Evolutionary conservation across 2,797 vertebrate genomes (phyloP).

Genomic region (Leucoraja ocellata): DNA sequence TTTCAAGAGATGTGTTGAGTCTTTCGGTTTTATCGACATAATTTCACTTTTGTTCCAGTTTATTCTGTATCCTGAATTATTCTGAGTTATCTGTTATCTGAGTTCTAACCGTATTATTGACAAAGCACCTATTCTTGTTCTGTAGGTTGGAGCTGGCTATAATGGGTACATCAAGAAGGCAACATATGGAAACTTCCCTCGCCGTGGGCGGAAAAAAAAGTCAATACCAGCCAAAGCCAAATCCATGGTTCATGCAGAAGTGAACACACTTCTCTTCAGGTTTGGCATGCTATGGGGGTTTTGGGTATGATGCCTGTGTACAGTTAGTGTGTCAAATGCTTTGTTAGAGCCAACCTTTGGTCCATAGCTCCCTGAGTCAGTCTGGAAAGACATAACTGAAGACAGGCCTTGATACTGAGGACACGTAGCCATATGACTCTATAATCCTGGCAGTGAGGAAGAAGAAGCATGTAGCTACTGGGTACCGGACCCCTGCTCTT

Average conservation of each 20-base stretch:
- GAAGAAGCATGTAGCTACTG: neutral
- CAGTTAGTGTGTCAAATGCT: too few relatives aligned
- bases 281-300: neutral
- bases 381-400: neutral
- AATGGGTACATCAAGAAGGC: neutral
- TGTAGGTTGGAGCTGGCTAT: neutral
- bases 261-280: neutral
- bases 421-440: neutral
- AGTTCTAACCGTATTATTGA: too few relatives aligned
- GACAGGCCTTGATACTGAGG: neutral
- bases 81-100: too few relatives aligned
- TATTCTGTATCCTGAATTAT: too few relatives aligned
- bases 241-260: constrained; percentile 1
- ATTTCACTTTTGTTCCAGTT: too few relatives aligned
- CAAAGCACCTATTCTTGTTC: neutral
- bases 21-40: too few relatives aligned
- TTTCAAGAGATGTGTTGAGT: too few relatives aligned
- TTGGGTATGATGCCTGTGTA: neutral
- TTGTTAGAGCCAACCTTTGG: too few relatives aligned
- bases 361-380: neutral
- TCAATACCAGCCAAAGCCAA: neutral
- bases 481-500: neutral
- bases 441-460: neutral
- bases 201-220: neutral
- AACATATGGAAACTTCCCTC: constrained; percentile 13